phyloP scores from a whole-genome alignment of 2,113 vertebrate species.

The Gobio gobio region DNA sequence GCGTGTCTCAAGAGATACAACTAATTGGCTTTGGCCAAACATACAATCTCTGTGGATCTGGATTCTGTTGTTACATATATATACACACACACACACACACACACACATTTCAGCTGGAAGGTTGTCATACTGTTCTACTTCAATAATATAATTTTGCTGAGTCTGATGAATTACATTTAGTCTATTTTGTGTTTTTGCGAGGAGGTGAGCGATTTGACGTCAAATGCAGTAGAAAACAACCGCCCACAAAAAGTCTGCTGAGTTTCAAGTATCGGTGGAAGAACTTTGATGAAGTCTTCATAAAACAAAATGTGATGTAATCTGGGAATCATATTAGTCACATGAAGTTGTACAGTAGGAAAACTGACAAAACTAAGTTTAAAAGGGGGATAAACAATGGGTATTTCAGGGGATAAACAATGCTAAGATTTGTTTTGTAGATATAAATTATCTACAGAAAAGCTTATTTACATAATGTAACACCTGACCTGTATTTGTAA shows the following conservation, averaged over 20 bases:
- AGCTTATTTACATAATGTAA: background rate
- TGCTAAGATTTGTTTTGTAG: background rate
- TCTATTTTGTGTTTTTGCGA: background rate
- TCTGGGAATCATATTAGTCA: background rate
- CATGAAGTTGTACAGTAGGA: background rate
- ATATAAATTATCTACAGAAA: background rate
- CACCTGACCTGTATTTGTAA: background rate
- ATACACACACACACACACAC: background rate
- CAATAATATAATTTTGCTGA: conserved; percentile 36
- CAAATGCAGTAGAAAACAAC: background rate
- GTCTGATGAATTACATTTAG: conserved; percentile 7
- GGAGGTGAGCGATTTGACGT: background rate
- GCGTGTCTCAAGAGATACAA: conserved; percentile 32
- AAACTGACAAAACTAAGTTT: background rate
- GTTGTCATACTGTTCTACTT: background rate
- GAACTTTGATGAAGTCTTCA: background rate
- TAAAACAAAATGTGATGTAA: conserved; percentile 13
- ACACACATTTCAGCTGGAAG: conserved; percentile 25
- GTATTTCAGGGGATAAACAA: background rate
- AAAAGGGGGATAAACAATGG: background rate
- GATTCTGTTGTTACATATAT: background rate
- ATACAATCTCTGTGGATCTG: conserved; percentile 18
- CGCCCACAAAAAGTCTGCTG: background rate
- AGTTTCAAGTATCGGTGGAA: background rate
- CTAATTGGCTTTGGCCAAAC: conserved; percentile 22